phyloP scores from a whole-genome alignment of 1,140 invertebrate genomes.

The Drosophila sp. region DNA sequence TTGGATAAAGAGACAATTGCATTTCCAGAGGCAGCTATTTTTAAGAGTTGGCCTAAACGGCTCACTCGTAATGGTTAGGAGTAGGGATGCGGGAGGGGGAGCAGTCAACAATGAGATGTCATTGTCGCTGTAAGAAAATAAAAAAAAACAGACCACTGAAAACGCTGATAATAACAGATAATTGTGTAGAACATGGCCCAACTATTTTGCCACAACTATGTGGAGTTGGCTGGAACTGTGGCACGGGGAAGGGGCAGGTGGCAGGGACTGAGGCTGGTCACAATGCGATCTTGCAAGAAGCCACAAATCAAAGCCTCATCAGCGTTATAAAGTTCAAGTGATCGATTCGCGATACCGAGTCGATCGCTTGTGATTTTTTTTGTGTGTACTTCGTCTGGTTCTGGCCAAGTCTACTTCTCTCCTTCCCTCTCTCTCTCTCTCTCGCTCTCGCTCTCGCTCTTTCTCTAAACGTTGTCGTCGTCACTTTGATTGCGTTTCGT shows the following conservation, averaged over 20 bases:
- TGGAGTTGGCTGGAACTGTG: slow-evolving; percentile 1
- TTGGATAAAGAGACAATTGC: slow-evolving; percentile 33
- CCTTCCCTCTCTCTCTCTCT: slow-evolving; percentile 20
- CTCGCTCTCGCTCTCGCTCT: slow-evolving; percentile 31
- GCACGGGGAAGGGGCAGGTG: background rate
- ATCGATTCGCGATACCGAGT: slow-evolving; percentile 59
- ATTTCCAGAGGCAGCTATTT: slow-evolving; percentile 73
- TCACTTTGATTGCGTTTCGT: slow-evolving; percentile 83
- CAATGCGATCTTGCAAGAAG: slow-evolving; percentile 38
- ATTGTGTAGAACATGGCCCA: slow-evolving; percentile 84
- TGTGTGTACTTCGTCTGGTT: slow-evolving; percentile 17
- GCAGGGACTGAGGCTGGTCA: slow-evolving; percentile 20
- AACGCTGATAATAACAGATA: slow-evolving; percentile 81
- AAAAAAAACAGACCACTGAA: slow-evolving; percentile 40
- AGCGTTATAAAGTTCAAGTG: slow-evolving; percentile 79
- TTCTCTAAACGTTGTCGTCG: slow-evolving; percentile 62
- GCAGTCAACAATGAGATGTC: slow-evolving; percentile 70
- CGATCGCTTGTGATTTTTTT: slow-evolving; percentile 23
- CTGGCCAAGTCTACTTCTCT: slow-evolving; percentile 8
- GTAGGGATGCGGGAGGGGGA: background rate
- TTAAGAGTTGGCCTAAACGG: slow-evolving; percentile 76
- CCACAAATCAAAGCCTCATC: slow-evolving; percentile 79
- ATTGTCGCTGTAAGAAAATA: slow-evolving; percentile 51
- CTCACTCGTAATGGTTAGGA: slow-evolving; percentile 6
- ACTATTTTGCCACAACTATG: slow-evolving; percentile 67